Base-by-base conservation (phyloP, 2,888 invertebrate species). In the Cheilosia grossa region DNA sequence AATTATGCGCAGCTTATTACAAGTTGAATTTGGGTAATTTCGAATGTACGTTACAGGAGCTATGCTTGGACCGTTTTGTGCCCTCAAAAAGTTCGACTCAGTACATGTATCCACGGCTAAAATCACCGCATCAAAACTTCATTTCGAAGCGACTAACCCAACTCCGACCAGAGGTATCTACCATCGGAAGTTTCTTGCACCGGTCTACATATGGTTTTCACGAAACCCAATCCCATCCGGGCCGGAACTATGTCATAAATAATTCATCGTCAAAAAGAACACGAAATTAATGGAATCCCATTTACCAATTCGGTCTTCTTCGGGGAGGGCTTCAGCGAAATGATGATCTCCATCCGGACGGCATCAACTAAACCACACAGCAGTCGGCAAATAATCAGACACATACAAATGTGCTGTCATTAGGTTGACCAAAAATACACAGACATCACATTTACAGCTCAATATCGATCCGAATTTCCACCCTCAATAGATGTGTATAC, bases 321-420 rank as follows among this genome's bases (percentile, higher is more conserved):
- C 47, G 42, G 30, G 1, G 17, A 77, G 64, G 77, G 44, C 61
- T 78, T 78, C 17, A 13, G 24, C 47, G 17, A 37, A 30, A 33
- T 27, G 81, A 72, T 80, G 80, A 58, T 66, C 53, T 73, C 19
- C 44, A 53, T 67, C 66, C 59, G 44, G 58, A 49, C 64, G 37
- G 44, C 17, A 51, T 37, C 3, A 21, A 61, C 47, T 40, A 33
- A 5, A 67, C 80, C 63, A 74, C 63, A 69, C 59, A 51, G 15
- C 70, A 21, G 10, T 10, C 27, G 19, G 47, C 64, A 77, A 87
- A 87, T 88, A 87, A 88, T 88, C 87, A 87, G 89, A 89, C 89
- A 88, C 87, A 87, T 87, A 89, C 88, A 89, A 89, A 89, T 89
- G 88, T 86, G 80, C 83, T 87, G 87, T 86, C 88, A 89, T 89